These are phyloP conservation scores for Diachrysia chrysitis DNA, from an alignment of 2,888 invertebrate genomes.

Conservation along the genomic window DNA sequence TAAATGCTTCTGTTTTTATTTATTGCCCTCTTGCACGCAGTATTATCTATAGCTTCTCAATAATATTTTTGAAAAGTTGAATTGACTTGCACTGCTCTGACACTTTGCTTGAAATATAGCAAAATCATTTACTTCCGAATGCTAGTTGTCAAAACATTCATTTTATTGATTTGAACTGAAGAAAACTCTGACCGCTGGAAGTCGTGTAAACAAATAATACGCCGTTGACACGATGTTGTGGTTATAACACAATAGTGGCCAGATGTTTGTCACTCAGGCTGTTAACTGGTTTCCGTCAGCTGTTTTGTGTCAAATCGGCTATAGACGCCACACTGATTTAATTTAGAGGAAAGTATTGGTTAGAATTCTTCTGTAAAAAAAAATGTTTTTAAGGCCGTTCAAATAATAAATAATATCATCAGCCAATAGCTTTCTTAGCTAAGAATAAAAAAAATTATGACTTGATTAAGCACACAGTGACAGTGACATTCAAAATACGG, in stretches of 20 bases:
- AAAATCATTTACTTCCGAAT: background rate
- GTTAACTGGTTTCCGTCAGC: background rate
- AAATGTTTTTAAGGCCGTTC: background rate
- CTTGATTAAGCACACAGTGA: too few relatives aligned
- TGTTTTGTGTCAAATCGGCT: background rate
- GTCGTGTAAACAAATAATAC: conserved; percentile 2
- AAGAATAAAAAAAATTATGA: too few relatives aligned
- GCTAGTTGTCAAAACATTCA: background rate
- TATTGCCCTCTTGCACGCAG: background rate
- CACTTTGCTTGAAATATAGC: background rate
- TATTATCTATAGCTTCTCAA: background rate
- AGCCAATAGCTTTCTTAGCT: too few relatives aligned
- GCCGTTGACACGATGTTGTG: background rate
- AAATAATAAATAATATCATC: background rate
- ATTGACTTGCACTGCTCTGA: background rate
- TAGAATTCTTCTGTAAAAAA: background rate
- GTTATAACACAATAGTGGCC: background rate
- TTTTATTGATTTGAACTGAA: background rate
- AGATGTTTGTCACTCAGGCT: background rate
- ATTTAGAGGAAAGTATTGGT: background rate
- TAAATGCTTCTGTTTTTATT: conserved; percentile 33
- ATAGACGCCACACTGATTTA: background rate
- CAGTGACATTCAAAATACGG: too few relatives aligned
- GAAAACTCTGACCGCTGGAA: background rate
- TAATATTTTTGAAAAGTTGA: background rate